A percentile compares a stretch with the other conserved stretches of the same genome.
These are phyloP conservation scores for Notospermus geniculatus DNA, from an alignment of 1,140 invertebrate genomes.

Conservation along the genomic window DNA sequence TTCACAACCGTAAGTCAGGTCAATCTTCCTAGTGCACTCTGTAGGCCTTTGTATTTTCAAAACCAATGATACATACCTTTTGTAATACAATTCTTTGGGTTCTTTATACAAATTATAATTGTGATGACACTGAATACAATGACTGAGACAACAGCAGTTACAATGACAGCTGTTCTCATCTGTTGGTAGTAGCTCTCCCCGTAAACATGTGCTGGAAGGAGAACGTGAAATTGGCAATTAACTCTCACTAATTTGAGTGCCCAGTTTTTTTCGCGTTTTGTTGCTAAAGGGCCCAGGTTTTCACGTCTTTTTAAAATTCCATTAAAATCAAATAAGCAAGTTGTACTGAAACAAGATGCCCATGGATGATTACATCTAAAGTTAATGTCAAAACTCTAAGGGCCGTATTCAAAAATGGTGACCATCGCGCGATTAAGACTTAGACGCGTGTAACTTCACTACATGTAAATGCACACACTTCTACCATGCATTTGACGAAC, in stretches of 20 bases:
- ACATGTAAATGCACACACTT: too few species aligned
- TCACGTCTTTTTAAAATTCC: neutral
- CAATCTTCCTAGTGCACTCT: too few species aligned
- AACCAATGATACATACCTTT: neutral
- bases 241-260: neutral
- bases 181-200: slow-evolving; percentile 7
- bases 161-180: slow-evolving; percentile 1
- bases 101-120: neutral
- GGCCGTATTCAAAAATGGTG: too few species aligned
- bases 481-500: too few species aligned
- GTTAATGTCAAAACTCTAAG: too few species aligned
- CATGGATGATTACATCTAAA: neutral
- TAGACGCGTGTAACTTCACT: too few species aligned
- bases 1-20: too few species aligned
- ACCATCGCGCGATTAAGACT: too few species aligned
- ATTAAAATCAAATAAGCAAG: neutral
- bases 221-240: neutral
- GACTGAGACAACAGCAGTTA: neutral
- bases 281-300: neutral
- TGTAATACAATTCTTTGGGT: slow-evolving; percentile 4
- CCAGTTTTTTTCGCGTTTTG: neutral
- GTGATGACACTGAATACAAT: slow-evolving; percentile 1
- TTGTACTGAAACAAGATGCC: neutral
- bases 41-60: too few species aligned
- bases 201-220: slow-evolving; percentile 1